These are phyloP conservation scores for Nomada hirtipes DNA, from an alignment of 2,888 invertebrate species.

Conservation along the genomic window DNA sequence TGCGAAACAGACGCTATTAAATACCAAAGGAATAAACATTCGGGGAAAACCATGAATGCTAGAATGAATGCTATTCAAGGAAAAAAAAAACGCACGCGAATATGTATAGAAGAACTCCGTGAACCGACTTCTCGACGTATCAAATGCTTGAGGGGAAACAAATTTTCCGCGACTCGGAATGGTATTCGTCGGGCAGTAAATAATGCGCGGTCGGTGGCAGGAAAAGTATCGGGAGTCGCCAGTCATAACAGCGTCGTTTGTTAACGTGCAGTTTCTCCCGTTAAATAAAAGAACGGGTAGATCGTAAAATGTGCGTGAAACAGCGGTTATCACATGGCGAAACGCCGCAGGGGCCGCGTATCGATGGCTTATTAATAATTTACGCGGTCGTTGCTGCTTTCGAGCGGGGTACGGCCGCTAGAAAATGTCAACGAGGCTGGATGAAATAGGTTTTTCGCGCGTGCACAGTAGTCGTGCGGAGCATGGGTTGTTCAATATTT, in stretches of 20 bases:
- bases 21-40: neutral
- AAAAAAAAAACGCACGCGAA: neutral
- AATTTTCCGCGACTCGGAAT: constrained; percentile 19
- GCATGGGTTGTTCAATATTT: constrained; percentile 45
- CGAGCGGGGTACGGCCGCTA: constrained; percentile 35
- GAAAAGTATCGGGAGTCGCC: constrained; percentile 24
- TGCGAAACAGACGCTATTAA: neutral
- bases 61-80: neutral
- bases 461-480: constrained; percentile 11
- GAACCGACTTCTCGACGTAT: neutral
- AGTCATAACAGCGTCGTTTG: constrained; percentile 17
- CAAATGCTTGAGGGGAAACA: constrained; percentile 17
- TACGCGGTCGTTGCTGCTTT: constrained; percentile 29
- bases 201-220: constrained; percentile 8
- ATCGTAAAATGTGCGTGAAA: constrained; percentile 45
- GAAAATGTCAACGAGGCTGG: constrained; percentile 49
- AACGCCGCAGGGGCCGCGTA: constrained; percentile 11
- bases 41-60: neutral
- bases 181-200: constrained; percentile 18
- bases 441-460: constrained; percentile 23
- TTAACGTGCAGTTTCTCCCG: constrained; percentile 16
- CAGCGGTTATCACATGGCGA: constrained; percentile 43
- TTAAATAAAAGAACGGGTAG: constrained; percentile 41
- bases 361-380: constrained; percentile 56
- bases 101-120: constrained; percentile 1